Conservation (phyloP, 2,797 vertebrate genomes). For the Notolepis coatsorum region DNA sequence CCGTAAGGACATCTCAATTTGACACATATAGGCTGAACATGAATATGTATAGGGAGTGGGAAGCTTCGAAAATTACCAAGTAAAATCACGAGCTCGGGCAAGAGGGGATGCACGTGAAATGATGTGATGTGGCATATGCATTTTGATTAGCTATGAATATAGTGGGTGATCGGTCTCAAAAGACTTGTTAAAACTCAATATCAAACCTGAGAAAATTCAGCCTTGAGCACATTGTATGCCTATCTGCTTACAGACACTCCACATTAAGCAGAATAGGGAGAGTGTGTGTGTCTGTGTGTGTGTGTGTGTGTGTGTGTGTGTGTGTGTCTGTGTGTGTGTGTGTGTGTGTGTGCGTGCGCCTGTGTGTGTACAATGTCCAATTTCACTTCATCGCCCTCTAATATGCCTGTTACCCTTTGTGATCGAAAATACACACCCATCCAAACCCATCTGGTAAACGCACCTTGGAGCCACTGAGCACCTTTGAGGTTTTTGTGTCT, state of each 20-base stretch:
- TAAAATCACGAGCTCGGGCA: slow-evolving; percentile 69
- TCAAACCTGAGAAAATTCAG: slow-evolving; percentile 39
- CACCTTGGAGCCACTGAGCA: no score
- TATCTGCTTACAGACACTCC: not conserved
- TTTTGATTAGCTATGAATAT: slow-evolving; percentile 68
- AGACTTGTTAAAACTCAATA: slow-evolving; percentile 65
- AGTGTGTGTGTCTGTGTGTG: no score
- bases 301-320: no score
- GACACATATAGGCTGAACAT: slow-evolving; percentile 73
- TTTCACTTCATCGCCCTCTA: slow-evolving; percentile 11
- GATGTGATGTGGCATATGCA: slow-evolving; percentile 70
- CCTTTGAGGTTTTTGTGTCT: not conserved
- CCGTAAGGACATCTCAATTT: slow-evolving; percentile 76
- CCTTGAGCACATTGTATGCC: slow-evolving; percentile 19
- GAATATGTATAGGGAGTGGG: slow-evolving; percentile 75
- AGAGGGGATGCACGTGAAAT: slow-evolving; percentile 50
- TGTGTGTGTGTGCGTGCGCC: not conserved
- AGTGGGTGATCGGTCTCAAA: slow-evolving; percentile 61
- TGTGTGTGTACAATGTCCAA: slow-evolving; percentile 1
- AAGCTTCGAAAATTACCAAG: slow-evolving; percentile 75
- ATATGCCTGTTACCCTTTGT: not conserved
- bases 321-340: slow-evolving; percentile 10
- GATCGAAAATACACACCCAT: not conserved
- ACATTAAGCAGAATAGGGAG: no score
- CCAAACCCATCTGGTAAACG: not conserved